A percentile compares a stretch with the other conserved stretches of the same genome.
Conservation (phyloP, 2,888 invertebrate genomes). For the Pollenia amentaria region DNA sequence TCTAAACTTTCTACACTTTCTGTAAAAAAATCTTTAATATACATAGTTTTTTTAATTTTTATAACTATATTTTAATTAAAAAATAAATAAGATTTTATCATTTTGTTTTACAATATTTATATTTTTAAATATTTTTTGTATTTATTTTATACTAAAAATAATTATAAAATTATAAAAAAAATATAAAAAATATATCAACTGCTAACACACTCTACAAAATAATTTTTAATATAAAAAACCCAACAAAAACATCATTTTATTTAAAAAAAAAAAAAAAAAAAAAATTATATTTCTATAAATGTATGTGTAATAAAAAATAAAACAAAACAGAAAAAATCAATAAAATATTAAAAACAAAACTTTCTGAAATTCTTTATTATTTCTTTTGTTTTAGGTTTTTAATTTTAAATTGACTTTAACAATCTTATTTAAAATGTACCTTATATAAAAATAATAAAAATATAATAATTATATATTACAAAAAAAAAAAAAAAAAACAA, state of each 20-base stretch:
- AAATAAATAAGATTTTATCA: slow-evolving; percentile 51
- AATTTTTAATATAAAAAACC: slow-evolving; percentile 13
- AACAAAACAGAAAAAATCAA: slow-evolving; percentile 33
- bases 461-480: slow-evolving; percentile 41
- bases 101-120: slow-evolving; percentile 66
- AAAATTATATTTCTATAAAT: slow-evolving; percentile 66
- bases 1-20: slow-evolving; percentile 49
- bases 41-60: slow-evolving; percentile 30
- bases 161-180: slow-evolving; percentile 44
- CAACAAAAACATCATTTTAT: slow-evolving; percentile 36
- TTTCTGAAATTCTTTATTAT: slow-evolving; percentile 27
- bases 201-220: slow-evolving; percentile 33
- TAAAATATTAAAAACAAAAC: slow-evolving; percentile 43
- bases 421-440: slow-evolving; percentile 67
- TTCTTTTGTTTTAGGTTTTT: slow-evolving; percentile 4
- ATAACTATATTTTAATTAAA: slow-evolving; percentile 50
- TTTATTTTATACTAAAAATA: slow-evolving; percentile 71
- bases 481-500: too few relatives aligned
- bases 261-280: slow-evolving; percentile 38
- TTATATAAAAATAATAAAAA: slow-evolving; percentile 59
- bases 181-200: slow-evolving; percentile 37
- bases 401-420: slow-evolving; percentile 25
- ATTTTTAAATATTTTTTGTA: slow-evolving; percentile 66
- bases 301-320: slow-evolving; percentile 55
- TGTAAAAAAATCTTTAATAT: slow-evolving; percentile 61